Base-by-base conservation (phyloP, 2,888 invertebrate genomes). In the Machimus atricapillus region DNA sequence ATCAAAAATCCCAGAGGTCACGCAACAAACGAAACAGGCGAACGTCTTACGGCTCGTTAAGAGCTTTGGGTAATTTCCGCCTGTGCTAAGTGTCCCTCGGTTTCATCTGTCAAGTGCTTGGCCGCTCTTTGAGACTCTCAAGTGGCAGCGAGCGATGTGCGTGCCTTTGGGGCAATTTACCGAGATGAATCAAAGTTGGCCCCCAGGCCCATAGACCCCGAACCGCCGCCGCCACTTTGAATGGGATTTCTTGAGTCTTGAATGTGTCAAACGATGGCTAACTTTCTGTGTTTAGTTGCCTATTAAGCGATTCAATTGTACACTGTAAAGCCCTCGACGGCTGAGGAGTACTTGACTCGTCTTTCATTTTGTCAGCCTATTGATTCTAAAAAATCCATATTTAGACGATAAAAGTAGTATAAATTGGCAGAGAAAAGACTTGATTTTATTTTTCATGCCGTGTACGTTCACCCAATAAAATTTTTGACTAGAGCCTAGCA, bases 91-190 rank as follows among this genome's bases (percentile, higher is more conserved):
- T 85, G 85, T 85, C 85, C 58, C 66, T 85, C 37, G 74, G 73
- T 85, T 85, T 85, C 74, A 85, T 85, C 74, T 85, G 46, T 85
- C 85, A 85, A 85, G 85, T 46, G 74, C 74, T 43, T 85, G 43
- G 85, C 74, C 85, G 74, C 73, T 74, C 74, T 74, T 85, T 85
- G 74, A 85, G 27, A 16, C 43, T 52, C 74, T 85, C 85, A 74
- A 85, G 85, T 85, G 73, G 27, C 46, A 46, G 74, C 23, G 74
- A 85, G 46, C 74, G 85, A 85, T 85, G 85, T 85, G 85, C 85
- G 74, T 74, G 85, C 85, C 85, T 85, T 85, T 74, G 19, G 46
- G 73, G 73, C 74, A 85, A 85, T 85, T 52, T 79, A 66, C 66
- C 8, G 5, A 77, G 77, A 66, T 66, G 66, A 66, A 66, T 66